Conservation (phyloP, 2,888 invertebrate species). For the Zaprionus obscuricornis region DNA sequence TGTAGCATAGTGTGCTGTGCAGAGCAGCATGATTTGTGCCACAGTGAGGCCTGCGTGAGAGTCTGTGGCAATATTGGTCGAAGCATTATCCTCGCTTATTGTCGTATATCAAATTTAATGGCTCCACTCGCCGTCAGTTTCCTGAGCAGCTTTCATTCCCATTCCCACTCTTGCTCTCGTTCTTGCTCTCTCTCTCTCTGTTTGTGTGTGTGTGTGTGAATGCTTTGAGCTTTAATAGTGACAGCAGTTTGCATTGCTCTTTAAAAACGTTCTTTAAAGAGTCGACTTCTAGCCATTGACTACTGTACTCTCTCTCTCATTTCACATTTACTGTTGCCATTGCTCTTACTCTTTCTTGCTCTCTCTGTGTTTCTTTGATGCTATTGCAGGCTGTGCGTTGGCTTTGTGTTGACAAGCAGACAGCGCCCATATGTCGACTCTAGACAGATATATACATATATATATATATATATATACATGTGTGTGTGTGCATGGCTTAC, state of each 20-base stretch:
- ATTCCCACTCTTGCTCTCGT: too few relatives aligned
- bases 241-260: conserved; percentile 23
- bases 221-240: conserved; percentile 54
- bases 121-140: conserved; percentile 54
- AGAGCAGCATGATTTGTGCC: conserved; percentile 8
- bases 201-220: conserved; percentile 35
- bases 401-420: conserved; percentile 50
- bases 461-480: background rate
- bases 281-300: background rate
- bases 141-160: conserved; percentile 53
- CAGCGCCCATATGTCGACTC: conserved; percentile 50
- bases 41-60: conserved; percentile 6
- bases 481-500: background rate
- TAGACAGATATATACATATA: conserved; percentile 7
- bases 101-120: conserved; percentile 75
- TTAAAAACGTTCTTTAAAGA: conserved; percentile 20
- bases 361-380: background rate
- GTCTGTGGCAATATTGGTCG: conserved; percentile 11
- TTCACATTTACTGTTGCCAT: too few relatives aligned
- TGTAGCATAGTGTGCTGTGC: conserved; percentile 4
- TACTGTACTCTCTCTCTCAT: background rate
- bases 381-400: conserved; percentile 44
- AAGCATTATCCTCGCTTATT: conserved; percentile 70
- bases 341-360: background rate
- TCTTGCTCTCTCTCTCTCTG: too few relatives aligned